These are phyloP conservation scores for Cyclura pinguis DNA, from an alignment of 2,797 vertebrate genomes.

Conservation along the genomic window DNA sequence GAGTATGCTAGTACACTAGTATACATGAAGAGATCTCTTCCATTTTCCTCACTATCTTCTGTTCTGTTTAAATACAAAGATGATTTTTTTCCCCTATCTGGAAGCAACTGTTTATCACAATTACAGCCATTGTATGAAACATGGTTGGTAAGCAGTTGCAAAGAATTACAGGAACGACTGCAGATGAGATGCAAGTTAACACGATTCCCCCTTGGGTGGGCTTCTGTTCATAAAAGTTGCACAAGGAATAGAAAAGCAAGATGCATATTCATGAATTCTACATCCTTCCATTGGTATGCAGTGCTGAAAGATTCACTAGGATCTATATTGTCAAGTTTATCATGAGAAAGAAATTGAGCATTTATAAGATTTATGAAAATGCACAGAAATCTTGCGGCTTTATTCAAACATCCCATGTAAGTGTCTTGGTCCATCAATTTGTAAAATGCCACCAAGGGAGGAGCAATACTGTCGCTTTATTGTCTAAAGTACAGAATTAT, in stretches of 20 bases:
- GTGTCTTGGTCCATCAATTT: conserved; percentile 8
- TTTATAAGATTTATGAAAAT: conserved; percentile 20
- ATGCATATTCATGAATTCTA: background rate
- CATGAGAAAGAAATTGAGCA: background rate
- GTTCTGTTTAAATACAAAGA: background rate
- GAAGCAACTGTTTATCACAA: conserved; percentile 9
- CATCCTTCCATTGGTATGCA: background rate
- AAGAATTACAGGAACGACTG: conserved; percentile 1
- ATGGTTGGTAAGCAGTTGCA: background rate
- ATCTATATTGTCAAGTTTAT: background rate
- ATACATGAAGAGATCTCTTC: background rate
- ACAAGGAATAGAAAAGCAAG: background rate
- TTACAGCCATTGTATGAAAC: background rate
- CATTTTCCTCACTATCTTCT: background rate
- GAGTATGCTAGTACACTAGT: no score
- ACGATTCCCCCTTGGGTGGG: background rate
- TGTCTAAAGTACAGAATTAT: background rate
- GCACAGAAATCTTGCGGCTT: background rate
- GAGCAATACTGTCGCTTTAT: background rate
- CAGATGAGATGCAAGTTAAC: background rate
- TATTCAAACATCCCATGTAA: conserved; percentile 21
- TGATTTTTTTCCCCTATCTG: background rate
- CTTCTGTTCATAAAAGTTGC: background rate
- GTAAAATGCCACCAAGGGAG: conserved; percentile 17
- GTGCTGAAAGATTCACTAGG: background rate